phyloP scores from a whole-genome alignment of 2,113 vertebrate genomes.

The Microtus oregoni region DNA sequence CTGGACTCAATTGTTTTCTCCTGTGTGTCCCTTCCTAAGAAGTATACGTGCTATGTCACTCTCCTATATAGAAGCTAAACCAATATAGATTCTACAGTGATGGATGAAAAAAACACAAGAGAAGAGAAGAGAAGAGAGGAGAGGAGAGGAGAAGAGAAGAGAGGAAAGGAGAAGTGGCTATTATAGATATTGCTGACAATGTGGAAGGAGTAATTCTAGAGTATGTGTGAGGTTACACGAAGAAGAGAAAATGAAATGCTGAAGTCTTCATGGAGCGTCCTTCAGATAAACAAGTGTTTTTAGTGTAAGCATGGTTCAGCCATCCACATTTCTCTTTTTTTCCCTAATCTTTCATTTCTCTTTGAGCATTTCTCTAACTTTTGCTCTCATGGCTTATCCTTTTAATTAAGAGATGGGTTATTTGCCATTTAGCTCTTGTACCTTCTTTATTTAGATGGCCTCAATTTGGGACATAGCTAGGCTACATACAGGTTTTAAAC shows the following conservation, averaged over 20 bases:
- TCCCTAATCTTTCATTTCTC: background rate
- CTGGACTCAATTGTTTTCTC: background rate
- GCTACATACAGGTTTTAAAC: background rate
- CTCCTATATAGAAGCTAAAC: background rate
- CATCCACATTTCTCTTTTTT: background rate
- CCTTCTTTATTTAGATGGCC: background rate
- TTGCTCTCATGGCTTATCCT: background rate
- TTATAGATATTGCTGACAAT: no score
- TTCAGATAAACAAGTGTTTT: background rate
- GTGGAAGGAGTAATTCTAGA: background rate
- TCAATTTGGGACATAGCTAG: background rate
- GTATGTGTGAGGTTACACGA: background rate
- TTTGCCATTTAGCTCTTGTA: background rate
- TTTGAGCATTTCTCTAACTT: background rate
- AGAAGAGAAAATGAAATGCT: no score
- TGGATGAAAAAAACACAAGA: fast-evolving
- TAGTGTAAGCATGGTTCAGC: background rate
- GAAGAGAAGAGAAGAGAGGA: no score
- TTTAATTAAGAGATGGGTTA: background rate
- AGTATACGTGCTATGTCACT: background rate
- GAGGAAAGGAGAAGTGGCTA: background rate
- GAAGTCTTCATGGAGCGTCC: no score
- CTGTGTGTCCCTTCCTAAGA: background rate
- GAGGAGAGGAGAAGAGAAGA: background rate
- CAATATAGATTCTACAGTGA: background rate